Percentiles rank a stretch among this genome's conserved stretches.
These are phyloP conservation scores for Sanderia malayensis DNA, from an alignment of 30 jellyfish, hydroid and myxozoan genomes.

Conservation along the genomic window DNA sequence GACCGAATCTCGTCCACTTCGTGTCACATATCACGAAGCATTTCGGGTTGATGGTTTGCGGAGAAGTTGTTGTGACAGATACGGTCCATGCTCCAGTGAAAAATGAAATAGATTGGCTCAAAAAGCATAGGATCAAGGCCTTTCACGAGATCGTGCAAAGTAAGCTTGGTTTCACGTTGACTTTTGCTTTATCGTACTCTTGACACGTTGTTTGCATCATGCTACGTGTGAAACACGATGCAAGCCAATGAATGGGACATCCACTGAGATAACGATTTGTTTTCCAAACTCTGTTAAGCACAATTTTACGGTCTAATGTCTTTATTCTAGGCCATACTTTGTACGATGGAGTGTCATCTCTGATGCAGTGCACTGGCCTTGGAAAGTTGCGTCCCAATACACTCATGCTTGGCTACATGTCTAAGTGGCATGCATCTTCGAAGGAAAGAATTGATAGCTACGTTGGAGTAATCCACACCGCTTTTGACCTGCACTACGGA, in stretches of 20 bases:
- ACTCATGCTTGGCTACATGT: conserved; percentile 79
- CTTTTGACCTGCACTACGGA: conserved; percentile 73
- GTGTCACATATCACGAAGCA: conserved; percentile 88
- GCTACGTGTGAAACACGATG: no score
- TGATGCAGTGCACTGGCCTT: conserved; percentile 84
- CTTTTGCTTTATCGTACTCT: not conserved
- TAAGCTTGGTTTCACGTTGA: conserved; percentile 5
- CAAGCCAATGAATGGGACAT: no score
- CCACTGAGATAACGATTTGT: no score
- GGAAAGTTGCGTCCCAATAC: conserved; percentile 89
- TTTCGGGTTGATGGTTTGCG: conserved; percentile 88
- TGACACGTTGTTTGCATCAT: no score
- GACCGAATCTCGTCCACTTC: conserved; percentile 87
- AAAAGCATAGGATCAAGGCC: conserved; percentile 81
- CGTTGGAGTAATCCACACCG: conserved; percentile 63
- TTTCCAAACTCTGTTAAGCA: no score
- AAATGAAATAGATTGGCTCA: conserved; percentile 74
- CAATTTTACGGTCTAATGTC: no score
- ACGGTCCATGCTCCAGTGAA: conserved; percentile 2
- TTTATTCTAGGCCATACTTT: conserved; percentile 50
- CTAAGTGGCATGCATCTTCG: conserved; percentile 71
- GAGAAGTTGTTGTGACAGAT: conserved; percentile 66
- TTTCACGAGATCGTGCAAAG: conserved; percentile 78
- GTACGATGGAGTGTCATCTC: conserved; percentile 73
- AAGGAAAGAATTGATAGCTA: conserved; percentile 60